Conservation (phyloP, 2,888 invertebrate genomes). For the Macrophya alboannulata region DNA sequence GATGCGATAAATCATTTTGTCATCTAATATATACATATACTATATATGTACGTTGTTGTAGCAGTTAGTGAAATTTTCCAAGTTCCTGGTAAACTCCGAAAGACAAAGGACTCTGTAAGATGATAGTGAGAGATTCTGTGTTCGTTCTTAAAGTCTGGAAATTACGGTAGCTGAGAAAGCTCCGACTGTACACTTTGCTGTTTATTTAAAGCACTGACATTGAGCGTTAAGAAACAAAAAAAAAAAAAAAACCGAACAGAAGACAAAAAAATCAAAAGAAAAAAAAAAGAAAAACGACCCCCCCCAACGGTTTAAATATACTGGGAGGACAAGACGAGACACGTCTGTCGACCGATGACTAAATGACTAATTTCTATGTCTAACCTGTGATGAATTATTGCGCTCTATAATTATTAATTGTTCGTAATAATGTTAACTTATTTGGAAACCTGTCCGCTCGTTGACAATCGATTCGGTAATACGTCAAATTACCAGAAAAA, state of each 20-base stretch:
- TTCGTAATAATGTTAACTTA: not conserved
- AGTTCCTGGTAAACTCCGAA: not conserved
- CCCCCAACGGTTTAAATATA: slow-evolving; percentile 66
- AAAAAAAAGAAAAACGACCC: not conserved
- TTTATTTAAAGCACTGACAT: slow-evolving; percentile 53
- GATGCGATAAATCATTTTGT: too few relatives aligned
- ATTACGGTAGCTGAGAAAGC: slow-evolving; percentile 9
- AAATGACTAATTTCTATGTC: slow-evolving; percentile 58
- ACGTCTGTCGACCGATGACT: slow-evolving; percentile 54
- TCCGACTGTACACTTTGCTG: slow-evolving; percentile 3
- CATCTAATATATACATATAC: too few relatives aligned
- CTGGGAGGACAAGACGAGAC: slow-evolving; percentile 65
- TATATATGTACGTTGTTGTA: too few relatives aligned
- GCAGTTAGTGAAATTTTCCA: not conserved
- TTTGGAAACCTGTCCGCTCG: not conserved
- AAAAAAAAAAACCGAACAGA: not conserved
- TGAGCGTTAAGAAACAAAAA: slow-evolving; percentile 24
- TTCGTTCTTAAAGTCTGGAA: not conserved
- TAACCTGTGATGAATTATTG: slow-evolving; percentile 30
- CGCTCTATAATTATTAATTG: slow-evolving; percentile 16
- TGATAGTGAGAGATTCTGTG: not conserved
- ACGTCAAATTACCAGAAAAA: not conserved
- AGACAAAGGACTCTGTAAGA: not conserved
- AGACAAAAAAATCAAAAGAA: not conserved
- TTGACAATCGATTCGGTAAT: not conserved